phyloP scores from a whole-genome alignment of 2,113 vertebrate genomes.

The human (Homo sapiens) region DNA sequence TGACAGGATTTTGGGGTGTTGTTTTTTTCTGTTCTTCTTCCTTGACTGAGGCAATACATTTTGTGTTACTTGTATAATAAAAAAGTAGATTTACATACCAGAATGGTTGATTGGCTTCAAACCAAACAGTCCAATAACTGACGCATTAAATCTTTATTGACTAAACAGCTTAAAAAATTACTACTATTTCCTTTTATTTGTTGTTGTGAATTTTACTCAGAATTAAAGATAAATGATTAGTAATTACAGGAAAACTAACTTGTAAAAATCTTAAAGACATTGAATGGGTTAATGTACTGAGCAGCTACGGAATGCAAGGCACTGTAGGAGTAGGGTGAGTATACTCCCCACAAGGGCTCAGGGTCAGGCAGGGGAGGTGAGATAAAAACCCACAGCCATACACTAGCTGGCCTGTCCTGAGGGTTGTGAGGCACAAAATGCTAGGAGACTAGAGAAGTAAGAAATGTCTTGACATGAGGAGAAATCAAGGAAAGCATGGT shows the following conservation, averaged over 20 bases:
- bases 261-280: neutral
- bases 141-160: neutral
- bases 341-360: neutral
- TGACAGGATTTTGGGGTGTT: neutral
- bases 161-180: constrained; percentile 26
- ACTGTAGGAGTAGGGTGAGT: neutral
- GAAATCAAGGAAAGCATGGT: neutral
- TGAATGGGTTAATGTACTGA: neutral
- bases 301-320: neutral
- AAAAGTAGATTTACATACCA: neutral
- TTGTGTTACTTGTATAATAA: neutral
- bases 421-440: neutral
- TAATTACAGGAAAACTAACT: neutral
- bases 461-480: neutral
- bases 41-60: neutral
- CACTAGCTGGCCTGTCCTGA: neutral
- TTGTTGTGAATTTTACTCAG: constrained; percentile 1
- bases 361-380: neutral
- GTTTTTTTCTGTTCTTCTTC: neutral
- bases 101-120: neutral
- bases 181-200: neutral
- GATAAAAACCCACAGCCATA: neutral
- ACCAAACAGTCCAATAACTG: neutral
- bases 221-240: constrained; percentile 24
- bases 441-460: neutral